These are phyloP conservation scores for Melanotaenia trifasciata DNA, from an alignment of 2,797 vertebrate genomes.

Conservation along the genomic window DNA sequence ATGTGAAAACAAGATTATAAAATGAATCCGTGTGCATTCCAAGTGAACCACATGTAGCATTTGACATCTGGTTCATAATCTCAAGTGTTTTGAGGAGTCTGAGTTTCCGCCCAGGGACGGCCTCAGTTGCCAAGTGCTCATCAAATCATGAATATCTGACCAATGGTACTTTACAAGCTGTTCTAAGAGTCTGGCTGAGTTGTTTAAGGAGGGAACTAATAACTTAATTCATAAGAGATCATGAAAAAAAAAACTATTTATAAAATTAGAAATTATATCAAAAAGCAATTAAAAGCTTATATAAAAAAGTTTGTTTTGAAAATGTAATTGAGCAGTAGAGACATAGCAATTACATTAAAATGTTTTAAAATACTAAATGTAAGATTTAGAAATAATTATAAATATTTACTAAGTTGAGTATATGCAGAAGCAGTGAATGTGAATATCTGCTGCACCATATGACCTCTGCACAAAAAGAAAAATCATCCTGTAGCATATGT, in stretches of 20 bases:
- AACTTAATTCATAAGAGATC: constrained; percentile 4
- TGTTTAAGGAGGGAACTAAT: constrained; percentile 28
- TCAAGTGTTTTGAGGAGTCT: constrained; percentile 42
- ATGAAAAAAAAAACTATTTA: neutral
- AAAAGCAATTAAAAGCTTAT: neutral
- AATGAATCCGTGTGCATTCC: constrained; percentile 53
- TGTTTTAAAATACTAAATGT: constrained; percentile 4
- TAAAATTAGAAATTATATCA: neutral
- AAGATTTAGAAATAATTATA: neutral
- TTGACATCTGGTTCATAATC: constrained; percentile 68
- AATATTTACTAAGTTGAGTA: neutral
- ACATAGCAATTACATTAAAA: neutral
- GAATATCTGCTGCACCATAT: constrained; percentile 11
- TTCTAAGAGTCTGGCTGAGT: constrained; percentile 19
- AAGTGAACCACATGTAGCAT: constrained; percentile 49
- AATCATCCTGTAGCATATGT: constrained; percentile 54
- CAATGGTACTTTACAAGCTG: constrained; percentile 27
- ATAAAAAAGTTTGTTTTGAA: too few relatives aligned
- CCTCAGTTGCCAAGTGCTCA: constrained; percentile 49
- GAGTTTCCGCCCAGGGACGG: constrained; percentile 47
- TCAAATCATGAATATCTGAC: constrained; percentile 58
- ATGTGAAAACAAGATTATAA: constrained; percentile 45
- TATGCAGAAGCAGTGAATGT: constrained; percentile 6
- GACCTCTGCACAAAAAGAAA: constrained; percentile 38
- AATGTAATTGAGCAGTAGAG: neutral